Base-by-base conservation (phyloP, 2,797 vertebrate species). In the Coccyzus lansbergi region DNA sequence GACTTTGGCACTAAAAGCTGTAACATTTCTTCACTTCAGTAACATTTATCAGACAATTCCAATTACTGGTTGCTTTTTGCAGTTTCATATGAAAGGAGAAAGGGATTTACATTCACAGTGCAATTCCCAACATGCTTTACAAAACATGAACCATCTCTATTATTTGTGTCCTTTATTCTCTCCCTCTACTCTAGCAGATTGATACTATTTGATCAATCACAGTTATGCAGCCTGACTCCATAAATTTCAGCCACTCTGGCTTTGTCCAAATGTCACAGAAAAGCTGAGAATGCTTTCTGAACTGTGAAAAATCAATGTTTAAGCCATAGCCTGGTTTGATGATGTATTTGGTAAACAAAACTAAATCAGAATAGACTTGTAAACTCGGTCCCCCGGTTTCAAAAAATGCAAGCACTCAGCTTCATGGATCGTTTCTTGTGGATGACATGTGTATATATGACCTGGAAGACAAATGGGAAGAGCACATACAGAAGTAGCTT, bases 31-130 rank as follows among this genome's bases (percentile, higher is more conserved):
- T 80, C 31, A 40, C 36, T 84, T 70, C 24, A 81, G 56, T 60
- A 90, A 91, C 83, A 89, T 90, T 84, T 55, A 85, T 88, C 83
- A 95, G 70, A 76, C 87, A 80, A 92, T 86, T 94, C 64, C 93
- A 94, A 86, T 97, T 96, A 81, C 91, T 83, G 55, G 59, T 70
- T 93, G 74, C 69, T 95, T 88, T 86, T 86, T 77, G 79, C 79
- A 91, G 29, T 34, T 86, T 79, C 74, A 38, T 62, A 51, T 1
- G 4, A 82, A 84, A 59, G 51, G 62, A 85, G 59, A 69, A 75
- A 78, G 44, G 80, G 72, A 88, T 95, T 94, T 94, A 72, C 70
- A 92, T 83, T 72, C 87, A 53, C 67, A 90, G 33, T 34, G 74
- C 77, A 69, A 80, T 94, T 88, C 87, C 94, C 88, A 91, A 74